Percentiles rank a stretch among this genome's conserved stretches.
Evolutionary conservation across 2,888 invertebrate genomes (phyloP).

Genomic region (Stenodera caucasica): DNA sequence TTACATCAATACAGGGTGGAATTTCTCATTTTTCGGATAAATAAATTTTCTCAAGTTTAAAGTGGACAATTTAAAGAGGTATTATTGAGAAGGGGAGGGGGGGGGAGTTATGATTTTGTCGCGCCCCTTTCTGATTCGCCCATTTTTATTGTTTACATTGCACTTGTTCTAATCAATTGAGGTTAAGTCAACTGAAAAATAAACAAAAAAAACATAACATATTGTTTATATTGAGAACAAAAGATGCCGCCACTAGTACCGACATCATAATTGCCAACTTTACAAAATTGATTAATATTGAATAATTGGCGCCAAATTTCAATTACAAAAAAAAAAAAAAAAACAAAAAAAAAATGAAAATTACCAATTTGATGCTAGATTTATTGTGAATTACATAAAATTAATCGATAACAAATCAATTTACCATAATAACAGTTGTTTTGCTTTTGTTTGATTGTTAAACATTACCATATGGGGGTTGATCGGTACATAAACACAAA

Average conservation of each 20-base stretch:
- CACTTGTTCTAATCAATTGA: background rate
- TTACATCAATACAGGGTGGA: too few species aligned
- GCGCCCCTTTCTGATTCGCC: background rate
- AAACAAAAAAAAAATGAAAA: background rate
- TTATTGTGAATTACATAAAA: background rate
- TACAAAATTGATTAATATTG: background rate
- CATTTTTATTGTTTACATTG: background rate
- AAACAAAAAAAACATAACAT: too few species aligned
- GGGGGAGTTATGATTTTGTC: too few species aligned
- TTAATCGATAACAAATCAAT: background rate
- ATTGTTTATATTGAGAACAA: too few species aligned
- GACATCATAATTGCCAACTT: background rate
- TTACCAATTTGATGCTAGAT: background rate
- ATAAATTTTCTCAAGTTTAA: too few species aligned
- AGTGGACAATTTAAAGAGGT: too few species aligned
- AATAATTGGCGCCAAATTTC: background rate
- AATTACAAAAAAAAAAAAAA: background rate
- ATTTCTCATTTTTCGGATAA: too few species aligned
- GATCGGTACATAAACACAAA: background rate
- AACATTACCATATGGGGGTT: conserved; percentile 4
- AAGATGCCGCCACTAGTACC: too few species aligned
- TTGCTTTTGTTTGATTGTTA: conserved; percentile 2
- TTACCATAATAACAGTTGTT: background rate
- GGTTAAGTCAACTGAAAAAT: background rate
- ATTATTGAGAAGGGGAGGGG: too few species aligned